These are phyloP conservation scores for Meleagris gallopavo DNA, from an alignment of 2,113 vertebrate genomes.

Conservation along the genomic window DNA sequence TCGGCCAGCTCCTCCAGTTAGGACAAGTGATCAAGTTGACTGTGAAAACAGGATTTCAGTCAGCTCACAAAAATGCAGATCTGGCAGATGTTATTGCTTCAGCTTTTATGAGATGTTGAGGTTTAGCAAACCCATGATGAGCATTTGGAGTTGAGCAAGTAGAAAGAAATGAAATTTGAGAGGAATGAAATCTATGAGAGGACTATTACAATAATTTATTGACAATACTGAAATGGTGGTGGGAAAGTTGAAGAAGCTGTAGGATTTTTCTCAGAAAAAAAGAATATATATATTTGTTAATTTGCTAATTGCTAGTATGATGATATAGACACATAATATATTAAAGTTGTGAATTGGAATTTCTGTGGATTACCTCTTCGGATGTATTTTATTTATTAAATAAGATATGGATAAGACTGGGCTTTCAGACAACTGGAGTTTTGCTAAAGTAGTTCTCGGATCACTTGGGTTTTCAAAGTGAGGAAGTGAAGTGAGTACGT, in stretches of 20 bases:
- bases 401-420: neutral
- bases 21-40: neutral
- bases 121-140: neutral
- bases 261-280: neutral
- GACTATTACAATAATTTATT: neutral
- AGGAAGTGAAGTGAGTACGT: neutral
- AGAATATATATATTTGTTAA: too few relatives aligned
- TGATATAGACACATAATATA: neutral
- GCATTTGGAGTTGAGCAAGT: neutral
- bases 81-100: neutral
- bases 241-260: neutral
- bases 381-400: neutral
- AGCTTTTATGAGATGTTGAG: neutral
- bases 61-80: neutral
- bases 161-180: neutral
- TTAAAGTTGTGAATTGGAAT: neutral
- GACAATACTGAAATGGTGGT: neutral
- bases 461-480: neutral
- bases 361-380: neutral
- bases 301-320: neutral
- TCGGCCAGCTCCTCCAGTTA: neutral
- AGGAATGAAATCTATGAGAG: neutral
- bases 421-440: neutral
- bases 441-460: neutral
- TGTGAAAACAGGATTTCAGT: neutral